Percentiles rank a stretch among this genome's conserved stretches.
Evolutionary conservation across 2,797 vertebrate species (phyloP).

Genomic region (Myotis findleyi): DNA sequence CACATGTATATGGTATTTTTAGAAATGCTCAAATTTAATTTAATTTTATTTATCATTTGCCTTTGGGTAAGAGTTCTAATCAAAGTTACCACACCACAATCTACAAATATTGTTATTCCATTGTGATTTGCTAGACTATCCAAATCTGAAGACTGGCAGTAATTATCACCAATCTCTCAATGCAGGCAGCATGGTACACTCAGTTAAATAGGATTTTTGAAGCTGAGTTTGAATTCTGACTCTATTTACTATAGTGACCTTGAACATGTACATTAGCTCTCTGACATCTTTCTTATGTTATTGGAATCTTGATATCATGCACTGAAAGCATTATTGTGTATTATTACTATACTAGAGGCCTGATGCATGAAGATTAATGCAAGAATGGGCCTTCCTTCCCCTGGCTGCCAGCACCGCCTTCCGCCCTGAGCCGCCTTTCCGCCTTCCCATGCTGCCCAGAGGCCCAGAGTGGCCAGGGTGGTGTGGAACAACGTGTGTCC

Average conservation of each 20-base stretch:
- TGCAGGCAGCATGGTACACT: accelerated
- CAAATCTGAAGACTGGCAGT: background rate
- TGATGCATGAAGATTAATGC: too few species aligned
- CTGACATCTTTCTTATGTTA: background rate
- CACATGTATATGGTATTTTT: background rate
- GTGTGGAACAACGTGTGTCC: too few species aligned
- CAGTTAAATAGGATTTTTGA: background rate
- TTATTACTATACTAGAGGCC: background rate
- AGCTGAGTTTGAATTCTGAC: background rate
- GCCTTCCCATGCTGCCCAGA: too few species aligned
- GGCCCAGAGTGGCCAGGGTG: too few species aligned
- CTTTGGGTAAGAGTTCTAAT: background rate
- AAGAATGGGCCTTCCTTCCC: too few species aligned
- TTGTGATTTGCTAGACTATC: background rate
- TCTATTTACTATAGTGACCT: background rate
- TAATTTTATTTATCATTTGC: conserved; percentile 13
- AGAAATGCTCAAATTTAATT: conserved; percentile 12
- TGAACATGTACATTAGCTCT: background rate
- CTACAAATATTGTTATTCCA: background rate
- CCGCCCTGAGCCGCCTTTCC: too few species aligned
- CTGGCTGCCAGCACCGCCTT: too few species aligned
- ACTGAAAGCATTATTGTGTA: background rate
- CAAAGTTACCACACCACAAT: background rate
- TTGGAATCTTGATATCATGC: background rate
- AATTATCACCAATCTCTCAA: background rate